Conservation (phyloP, 2,113 vertebrate species). For the Toxotes chatareus region DNA sequence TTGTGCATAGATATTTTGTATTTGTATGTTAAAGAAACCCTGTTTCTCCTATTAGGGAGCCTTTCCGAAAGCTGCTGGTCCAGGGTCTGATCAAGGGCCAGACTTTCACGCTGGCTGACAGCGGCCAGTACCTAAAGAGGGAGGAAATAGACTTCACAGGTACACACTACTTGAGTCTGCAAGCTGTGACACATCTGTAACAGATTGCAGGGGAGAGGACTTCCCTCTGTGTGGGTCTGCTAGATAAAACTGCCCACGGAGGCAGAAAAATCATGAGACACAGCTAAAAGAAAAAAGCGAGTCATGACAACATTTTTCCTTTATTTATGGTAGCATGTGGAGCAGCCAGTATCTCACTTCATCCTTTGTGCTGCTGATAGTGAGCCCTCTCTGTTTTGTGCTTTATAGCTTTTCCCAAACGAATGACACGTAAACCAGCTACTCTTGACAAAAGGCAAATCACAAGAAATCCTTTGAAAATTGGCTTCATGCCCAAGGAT, state of each 20-base stretch:
- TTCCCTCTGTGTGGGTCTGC: neutral
- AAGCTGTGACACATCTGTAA: conserved; percentile 16
- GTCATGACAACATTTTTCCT: neutral
- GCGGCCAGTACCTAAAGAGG: conserved; percentile 89
- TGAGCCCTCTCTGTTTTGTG: neutral
- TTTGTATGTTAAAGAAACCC: neutral
- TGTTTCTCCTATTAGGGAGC: conserved; percentile 86
- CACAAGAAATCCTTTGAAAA: conserved; percentile 6
- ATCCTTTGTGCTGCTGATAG: neutral
- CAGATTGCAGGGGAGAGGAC: conserved; percentile 2
- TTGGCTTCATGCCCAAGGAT: conserved; percentile 21
- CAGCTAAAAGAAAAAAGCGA: neutral
- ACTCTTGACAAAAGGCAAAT: conserved; percentile 25
- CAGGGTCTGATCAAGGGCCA: conserved; percentile 97
- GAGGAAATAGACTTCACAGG: conserved; percentile 93
- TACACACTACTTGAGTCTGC: conserved; percentile 60
- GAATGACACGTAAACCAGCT: conserved; percentile 20
- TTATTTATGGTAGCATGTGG: neutral
- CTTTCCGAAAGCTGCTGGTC: conserved; percentile 93
- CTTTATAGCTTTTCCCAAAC: neutral
- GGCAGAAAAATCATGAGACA: neutral
- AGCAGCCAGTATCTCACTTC: neutral
- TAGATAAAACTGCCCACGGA: neutral
- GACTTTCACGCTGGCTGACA: conserved; percentile 88
- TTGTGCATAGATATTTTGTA: neutral